These are phyloP conservation scores for Hiodon tergisus DNA, from an alignment of 2,113 vertebrate species.

Conservation along the genomic window DNA sequence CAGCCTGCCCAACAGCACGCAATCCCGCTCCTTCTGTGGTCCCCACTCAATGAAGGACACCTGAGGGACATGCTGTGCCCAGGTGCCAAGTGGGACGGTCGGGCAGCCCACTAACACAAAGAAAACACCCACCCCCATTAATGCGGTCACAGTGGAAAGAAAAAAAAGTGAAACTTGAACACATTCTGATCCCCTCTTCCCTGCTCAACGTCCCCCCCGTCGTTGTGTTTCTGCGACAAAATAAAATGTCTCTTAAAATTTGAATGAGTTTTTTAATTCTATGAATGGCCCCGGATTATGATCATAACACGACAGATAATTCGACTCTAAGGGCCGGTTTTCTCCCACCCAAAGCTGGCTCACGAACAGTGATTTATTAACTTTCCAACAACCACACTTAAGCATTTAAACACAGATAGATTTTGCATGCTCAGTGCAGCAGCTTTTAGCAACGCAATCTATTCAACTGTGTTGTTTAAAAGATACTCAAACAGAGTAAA, in stretches of 20 bases:
- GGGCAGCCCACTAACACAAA: constrained; percentile 32
- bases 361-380: neutral
- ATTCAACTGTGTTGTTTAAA: neutral
- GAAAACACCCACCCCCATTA: constrained; percentile 27
- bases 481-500: neutral
- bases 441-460: neutral
- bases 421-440: neutral
- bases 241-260: neutral
- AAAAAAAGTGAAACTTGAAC: too few species aligned
- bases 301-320: constrained; percentile 30
- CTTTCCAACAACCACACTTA: neutral
- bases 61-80: neutral
- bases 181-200: too few species aligned
- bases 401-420: neutral
- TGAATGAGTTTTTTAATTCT: constrained; percentile 18
- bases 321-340: neutral
- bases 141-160: too few species aligned
- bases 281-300: constrained; percentile 14
- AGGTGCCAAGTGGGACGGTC: neutral
- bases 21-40: neutral
- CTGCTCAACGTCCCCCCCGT: too few species aligned
- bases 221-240: neutral
- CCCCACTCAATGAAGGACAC: neutral
- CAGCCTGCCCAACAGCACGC: too few species aligned
- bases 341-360: neutral